Conservation (phyloP, 2,888 invertebrate species). For the Phanerotoma sp. region DNA sequence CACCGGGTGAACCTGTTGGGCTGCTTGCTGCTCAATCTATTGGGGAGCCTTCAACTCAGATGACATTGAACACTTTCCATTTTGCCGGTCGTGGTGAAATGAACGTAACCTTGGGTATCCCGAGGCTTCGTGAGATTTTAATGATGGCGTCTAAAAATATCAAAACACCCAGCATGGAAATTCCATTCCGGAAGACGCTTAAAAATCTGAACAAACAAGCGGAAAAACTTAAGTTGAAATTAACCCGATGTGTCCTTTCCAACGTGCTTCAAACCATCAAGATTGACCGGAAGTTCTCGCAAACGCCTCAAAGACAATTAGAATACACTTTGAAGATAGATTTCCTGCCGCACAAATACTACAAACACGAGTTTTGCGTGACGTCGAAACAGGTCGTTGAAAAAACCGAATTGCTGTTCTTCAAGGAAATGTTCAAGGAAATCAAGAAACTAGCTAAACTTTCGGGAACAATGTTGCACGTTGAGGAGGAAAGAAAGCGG, state of each 20-base stretch:
- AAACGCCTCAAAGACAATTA: slow-evolving; percentile 61
- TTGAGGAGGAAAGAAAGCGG: slow-evolving; percentile 57
- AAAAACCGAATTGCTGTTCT: slow-evolving; percentile 73
- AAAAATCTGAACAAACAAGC: slow-evolving; percentile 62
- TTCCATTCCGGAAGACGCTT: slow-evolving; percentile 70
- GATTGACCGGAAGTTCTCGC: slow-evolving; percentile 64
- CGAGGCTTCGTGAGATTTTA: slow-evolving; percentile 91
- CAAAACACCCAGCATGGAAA: slow-evolving; percentile 95
- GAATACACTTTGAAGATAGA: slow-evolving; percentile 70
- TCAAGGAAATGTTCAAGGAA: slow-evolving; percentile 66
- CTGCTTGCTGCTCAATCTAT: slow-evolving; percentile 96
- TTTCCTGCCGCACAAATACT: slow-evolving; percentile 74
- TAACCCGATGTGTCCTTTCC: slow-evolving; percentile 77
- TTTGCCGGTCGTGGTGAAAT: slow-evolving; percentile 99
- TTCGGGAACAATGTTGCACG: slow-evolving; percentile 58
- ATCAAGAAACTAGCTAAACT: slow-evolving; percentile 65
- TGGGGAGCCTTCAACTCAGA: slow-evolving; percentile 99
- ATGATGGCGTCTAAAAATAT: slow-evolving; percentile 94
- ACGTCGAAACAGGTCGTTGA: slow-evolving; percentile 70
- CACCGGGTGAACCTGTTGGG: slow-evolving; percentile 96
- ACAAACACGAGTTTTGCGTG: slow-evolving; percentile 72
- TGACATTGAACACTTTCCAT: slow-evolving; percentile 99
- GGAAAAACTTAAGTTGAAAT: slow-evolving; percentile 68
- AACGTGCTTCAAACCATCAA: slow-evolving; percentile 76
- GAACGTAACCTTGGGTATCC: slow-evolving; percentile 99